Evolutionary conservation across 2,797 vertebrate genomes (phyloP).

Genomic region (Sebastes goodei): DNA sequence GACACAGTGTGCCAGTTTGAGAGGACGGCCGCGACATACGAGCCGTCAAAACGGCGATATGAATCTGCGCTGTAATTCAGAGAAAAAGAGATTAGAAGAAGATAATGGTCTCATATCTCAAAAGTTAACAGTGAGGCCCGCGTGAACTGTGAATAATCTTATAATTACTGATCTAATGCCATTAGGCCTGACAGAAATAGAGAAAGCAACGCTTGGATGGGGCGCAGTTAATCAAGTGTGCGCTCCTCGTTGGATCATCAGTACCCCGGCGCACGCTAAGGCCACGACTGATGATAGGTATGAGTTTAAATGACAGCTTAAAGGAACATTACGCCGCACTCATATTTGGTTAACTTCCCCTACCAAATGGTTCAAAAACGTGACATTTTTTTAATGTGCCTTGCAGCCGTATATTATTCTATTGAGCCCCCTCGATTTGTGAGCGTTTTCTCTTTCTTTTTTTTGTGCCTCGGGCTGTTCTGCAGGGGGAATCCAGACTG

Average conservation of each 20-base stretch:
- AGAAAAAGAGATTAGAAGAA: constrained; percentile 85
- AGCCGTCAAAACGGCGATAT: constrained; percentile 74
- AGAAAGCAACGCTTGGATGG: constrained; percentile 85
- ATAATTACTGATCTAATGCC: constrained; percentile 87
- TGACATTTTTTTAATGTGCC: constrained; percentile 69
- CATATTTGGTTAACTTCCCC: constrained; percentile 80
- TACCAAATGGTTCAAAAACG: constrained; percentile 74
- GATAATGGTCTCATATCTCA: constrained; percentile 87
- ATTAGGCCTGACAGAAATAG: constrained; percentile 86
- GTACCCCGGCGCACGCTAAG: constrained; percentile 66
- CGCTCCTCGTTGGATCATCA: constrained; percentile 80
- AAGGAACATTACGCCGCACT: constrained; percentile 85
- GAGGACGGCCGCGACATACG: constrained; percentile 60
- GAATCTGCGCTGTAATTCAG: constrained; percentile 81
- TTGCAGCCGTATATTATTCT: constrained; percentile 15
- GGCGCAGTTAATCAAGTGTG: constrained; percentile 84
- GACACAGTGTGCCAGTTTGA: constrained; percentile 48
- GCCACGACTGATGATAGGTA: constrained; percentile 82
- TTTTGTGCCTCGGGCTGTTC: constrained; percentile 51
- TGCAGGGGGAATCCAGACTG: constrained; percentile 49
- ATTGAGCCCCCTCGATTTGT: constrained; percentile 54
- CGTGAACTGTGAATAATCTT: constrained; percentile 85
- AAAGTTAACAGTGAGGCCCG: constrained; percentile 84
- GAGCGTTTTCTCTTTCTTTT: background rate
- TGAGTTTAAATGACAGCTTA: constrained; percentile 84